Evolutionary conservation across 2,797 vertebrate genomes (phyloP).

Genomic region (Onychomys leucogaster): DNA sequence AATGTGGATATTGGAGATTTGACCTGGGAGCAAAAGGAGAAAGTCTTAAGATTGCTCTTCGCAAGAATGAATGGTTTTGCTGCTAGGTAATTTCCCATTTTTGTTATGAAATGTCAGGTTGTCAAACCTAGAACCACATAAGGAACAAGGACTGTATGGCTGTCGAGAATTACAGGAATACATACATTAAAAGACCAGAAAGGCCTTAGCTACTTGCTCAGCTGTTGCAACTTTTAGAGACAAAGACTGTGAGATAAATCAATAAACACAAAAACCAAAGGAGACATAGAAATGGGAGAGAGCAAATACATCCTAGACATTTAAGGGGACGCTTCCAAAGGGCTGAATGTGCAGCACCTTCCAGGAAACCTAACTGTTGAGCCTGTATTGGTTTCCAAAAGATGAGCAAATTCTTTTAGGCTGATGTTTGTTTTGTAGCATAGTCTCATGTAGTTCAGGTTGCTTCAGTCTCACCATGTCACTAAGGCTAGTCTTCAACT

Average conservation of each 20-base stretch:
- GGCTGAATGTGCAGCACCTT: not conserved
- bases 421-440: not conserved
- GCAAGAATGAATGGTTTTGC: constrained; percentile 93
- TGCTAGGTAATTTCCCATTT: constrained; percentile 86
- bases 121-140: constrained; percentile 30
- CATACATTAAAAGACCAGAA: not conserved
- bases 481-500: not conserved
- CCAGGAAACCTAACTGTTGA: not conserved
- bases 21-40: constrained; percentile 96
- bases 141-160: constrained; percentile 21
- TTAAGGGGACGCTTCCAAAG: constrained; percentile 14
- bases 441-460: not conserved
- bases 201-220: constrained; percentile 3
- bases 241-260: constrained; percentile 38
- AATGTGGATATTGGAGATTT: constrained; percentile 92
- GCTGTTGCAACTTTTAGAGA: constrained; percentile 9
- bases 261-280: constrained; percentile 15
- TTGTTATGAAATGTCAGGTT: constrained; percentile 58
- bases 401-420: constrained; percentile 29
- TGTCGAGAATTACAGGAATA: not conserved
- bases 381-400: constrained; percentile 56
- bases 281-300: not conserved
- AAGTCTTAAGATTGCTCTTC: constrained; percentile 93
- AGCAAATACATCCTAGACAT: constrained; percentile 23
- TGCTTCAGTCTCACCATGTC: not conserved